phyloP scores from a whole-genome alignment of 2,888 invertebrate genomes.

The Lysandra coridon region DNA sequence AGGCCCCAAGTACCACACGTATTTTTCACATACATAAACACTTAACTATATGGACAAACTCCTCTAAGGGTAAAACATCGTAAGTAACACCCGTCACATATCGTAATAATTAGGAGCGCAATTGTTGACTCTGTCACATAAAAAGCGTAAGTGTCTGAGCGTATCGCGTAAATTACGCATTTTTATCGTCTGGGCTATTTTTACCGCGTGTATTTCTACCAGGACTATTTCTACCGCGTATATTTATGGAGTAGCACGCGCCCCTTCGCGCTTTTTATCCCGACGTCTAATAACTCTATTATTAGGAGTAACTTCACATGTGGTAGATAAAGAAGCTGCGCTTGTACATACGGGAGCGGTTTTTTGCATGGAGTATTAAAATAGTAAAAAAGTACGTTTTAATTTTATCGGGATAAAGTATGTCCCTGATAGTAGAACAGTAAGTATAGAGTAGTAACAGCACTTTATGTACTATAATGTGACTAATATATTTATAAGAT shows the following conservation, averaged over 20 bases:
- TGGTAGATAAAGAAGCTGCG: constrained; percentile 39
- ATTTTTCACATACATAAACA: neutral
- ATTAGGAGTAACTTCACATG: constrained; percentile 51
- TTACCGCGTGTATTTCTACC: constrained; percentile 70
- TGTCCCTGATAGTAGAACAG: neutral
- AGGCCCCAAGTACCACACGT: too few relatives aligned
- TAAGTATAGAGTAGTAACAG: neutral
- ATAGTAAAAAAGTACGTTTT: neutral
- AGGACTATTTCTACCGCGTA: constrained; percentile 60
- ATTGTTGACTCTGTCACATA: constrained; percentile 78
- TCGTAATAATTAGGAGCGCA: constrained; percentile 42
- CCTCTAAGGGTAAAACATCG: neutral
- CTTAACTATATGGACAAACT: neutral
- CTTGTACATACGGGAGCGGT: constrained; percentile 4
- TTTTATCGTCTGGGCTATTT: constrained; percentile 73
- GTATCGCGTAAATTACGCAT: constrained; percentile 75
- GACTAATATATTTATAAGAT: too few relatives aligned
- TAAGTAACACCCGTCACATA: neutral
- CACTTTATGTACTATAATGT: too few relatives aligned
- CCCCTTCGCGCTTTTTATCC: constrained; percentile 65
- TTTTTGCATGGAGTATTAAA: constrained; percentile 3
- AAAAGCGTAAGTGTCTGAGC: constrained; percentile 75
- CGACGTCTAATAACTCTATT: constrained; percentile 51
- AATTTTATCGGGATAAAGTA: neutral
- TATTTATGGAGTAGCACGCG: constrained; percentile 55